Percentiles rank a stretch among this genome's conserved stretches.
Evolutionary conservation across 2,113 vertebrate genomes (phyloP).

Genomic region (Gallinago paraguaiae): DNA sequence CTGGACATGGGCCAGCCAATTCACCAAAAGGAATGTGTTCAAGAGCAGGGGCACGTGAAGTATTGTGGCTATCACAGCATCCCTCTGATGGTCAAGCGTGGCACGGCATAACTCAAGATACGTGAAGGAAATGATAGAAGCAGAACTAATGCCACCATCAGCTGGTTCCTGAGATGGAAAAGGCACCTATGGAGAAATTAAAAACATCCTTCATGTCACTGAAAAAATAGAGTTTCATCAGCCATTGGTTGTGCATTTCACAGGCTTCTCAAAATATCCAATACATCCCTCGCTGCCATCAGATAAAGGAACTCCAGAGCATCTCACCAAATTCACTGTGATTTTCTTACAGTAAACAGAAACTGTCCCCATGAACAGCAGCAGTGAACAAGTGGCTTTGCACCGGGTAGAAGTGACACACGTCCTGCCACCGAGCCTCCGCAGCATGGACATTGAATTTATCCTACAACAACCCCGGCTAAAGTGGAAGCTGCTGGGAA

Average conservation of each 20-base stretch:
- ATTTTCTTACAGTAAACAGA: background rate
- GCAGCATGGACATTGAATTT: background rate
- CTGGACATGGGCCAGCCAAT: background rate
- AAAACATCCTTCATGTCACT: conserved; percentile 55
- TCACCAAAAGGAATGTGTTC: background rate
- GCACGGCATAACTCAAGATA: background rate
- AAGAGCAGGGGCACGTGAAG: background rate
- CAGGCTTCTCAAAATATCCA: background rate
- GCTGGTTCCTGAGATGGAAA: conserved; percentile 41
- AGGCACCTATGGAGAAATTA: conserved; percentile 45
- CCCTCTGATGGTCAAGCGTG: conserved; percentile 9
- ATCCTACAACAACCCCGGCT: background rate
- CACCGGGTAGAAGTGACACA: background rate
- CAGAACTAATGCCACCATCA: conserved; percentile 50
- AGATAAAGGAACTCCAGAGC: background rate
- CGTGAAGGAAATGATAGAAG: background rate
- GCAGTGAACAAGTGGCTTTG: background rate
- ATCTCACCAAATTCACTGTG: background rate
- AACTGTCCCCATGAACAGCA: background rate
- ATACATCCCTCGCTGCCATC: background rate
- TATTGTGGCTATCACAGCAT: background rate
- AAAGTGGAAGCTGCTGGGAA: background rate
- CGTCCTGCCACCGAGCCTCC: background rate
- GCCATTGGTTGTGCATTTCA: background rate
- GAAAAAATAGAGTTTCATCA: background rate